These are phyloP conservation scores for Aramus guarauna DNA, from an alignment of 2,113 vertebrate species.

Conservation along the genomic window DNA sequence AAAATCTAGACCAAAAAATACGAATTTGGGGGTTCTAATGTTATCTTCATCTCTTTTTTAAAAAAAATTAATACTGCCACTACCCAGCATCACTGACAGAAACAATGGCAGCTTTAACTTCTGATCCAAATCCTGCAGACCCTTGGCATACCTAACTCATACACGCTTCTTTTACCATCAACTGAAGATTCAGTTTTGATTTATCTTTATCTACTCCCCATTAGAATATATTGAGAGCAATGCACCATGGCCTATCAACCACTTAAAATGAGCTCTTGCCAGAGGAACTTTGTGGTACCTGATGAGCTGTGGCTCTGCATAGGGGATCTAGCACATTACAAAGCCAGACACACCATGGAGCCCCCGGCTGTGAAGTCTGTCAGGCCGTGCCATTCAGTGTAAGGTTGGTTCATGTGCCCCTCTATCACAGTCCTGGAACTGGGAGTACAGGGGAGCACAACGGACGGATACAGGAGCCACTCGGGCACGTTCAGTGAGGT, in stretches of 20 bases:
- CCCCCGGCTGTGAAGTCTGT: background rate
- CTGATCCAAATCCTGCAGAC: background rate
- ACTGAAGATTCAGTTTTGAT: background rate
- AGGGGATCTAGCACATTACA: background rate
- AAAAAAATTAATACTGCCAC: rapidly evolving
- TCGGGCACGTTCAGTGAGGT: rapidly evolving
- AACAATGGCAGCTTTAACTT: background rate
- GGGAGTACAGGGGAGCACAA: background rate
- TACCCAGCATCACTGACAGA: background rate
- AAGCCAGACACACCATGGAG: background rate
- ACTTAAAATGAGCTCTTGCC: background rate
- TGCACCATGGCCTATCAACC: background rate
- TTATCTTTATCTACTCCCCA: background rate
- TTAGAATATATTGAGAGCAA: background rate
- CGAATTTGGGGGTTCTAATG: background rate
- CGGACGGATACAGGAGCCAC: rapidly evolving
- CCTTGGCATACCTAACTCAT: background rate
- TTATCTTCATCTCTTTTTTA: background rate
- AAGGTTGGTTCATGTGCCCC: background rate
- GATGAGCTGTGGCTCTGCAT: background rate
- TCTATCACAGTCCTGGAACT: background rate
- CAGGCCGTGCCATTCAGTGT: background rate
- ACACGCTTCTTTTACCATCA: background rate
- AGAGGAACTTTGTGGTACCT: background rate
- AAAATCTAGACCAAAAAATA: background rate